A percentile compares a stretch with the other conserved stretches of the same genome.
phyloP scores from a whole-genome alignment of 1,140 invertebrate genomes.

The Aphaenogaster floridana region DNA sequence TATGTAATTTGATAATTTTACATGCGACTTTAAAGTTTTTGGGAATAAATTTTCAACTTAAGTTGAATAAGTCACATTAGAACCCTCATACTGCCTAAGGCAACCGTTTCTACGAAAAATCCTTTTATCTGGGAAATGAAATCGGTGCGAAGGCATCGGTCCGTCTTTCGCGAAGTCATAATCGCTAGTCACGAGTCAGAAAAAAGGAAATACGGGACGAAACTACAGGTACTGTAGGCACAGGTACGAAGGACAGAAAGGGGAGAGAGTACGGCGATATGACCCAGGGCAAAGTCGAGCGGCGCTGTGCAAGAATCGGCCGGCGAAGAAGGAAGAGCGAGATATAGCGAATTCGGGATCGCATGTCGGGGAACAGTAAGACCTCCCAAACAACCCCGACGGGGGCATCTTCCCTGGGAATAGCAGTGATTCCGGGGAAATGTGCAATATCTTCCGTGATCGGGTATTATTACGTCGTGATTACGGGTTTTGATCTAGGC shows the following conservation, averaged over 20 bases:
- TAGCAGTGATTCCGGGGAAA: conserved; percentile 85
- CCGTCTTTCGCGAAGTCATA: neutral
- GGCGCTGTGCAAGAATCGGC: conserved; percentile 47
- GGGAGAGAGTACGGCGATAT: conserved; percentile 22
- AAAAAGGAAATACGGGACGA: neutral
- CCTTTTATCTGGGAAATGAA: conserved; percentile 1
- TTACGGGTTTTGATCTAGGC: conserved; percentile 85
- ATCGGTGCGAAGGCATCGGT: conserved; percentile 18
- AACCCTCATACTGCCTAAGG: neutral
- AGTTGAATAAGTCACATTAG: neutral
- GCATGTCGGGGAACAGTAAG: conserved; percentile 85
- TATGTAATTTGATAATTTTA: neutral
- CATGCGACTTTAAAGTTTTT: neutral
- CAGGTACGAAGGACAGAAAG: conserved; percentile 8
- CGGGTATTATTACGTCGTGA: conserved; percentile 85
- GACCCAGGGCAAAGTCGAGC: conserved; percentile 66
- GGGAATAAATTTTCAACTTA: neutral
- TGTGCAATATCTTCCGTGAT: conserved; percentile 86
- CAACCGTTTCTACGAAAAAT: conserved; percentile 15
- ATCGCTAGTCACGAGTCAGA: neutral
- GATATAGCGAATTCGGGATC: conserved; percentile 74
- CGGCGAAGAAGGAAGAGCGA: conserved; percentile 39
- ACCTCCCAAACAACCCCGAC: conserved; percentile 79
- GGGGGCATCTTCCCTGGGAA: conserved; percentile 83
- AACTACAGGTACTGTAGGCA: conserved; percentile 10